These are phyloP conservation scores for Tortrix viridana DNA, from an alignment of 2,888 invertebrate species.

Conservation along the genomic window DNA sequence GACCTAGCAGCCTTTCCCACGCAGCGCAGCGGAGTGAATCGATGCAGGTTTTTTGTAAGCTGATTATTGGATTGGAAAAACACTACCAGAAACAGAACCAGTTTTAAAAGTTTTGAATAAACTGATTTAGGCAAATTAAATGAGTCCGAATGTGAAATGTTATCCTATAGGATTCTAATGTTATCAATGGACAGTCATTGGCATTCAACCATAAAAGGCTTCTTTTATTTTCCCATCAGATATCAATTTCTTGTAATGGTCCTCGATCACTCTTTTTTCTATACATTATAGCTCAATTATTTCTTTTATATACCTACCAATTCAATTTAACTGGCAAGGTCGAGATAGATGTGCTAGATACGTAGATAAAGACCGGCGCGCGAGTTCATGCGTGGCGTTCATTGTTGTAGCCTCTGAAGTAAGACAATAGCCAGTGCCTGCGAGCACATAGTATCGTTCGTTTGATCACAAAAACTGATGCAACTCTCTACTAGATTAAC, in stretches of 20 bases:
- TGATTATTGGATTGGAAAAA: conserved; percentile 6
- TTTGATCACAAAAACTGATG: conserved; percentile 49
- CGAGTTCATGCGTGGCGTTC: conserved; percentile 50
- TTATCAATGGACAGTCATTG: too few species aligned
- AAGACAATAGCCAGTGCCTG: conserved; percentile 53
- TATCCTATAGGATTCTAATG: too few species aligned
- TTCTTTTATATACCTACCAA: conserved; percentile 39
- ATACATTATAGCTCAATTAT: too few species aligned
- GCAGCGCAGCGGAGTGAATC: conserved; percentile 6
- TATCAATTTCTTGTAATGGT: conserved; percentile 5
- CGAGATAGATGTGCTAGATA: conserved; percentile 44
- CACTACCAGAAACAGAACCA: not conserved
- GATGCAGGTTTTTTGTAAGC: conserved; percentile 1
- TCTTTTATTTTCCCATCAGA: too few species aligned
- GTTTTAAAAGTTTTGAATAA: too few species aligned
- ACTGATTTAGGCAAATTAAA: too few species aligned
- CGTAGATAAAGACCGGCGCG: conserved; percentile 34
- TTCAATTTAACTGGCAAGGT: conserved; percentile 47
- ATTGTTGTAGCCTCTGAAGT: conserved; percentile 60
- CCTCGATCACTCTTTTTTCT: too few species aligned
- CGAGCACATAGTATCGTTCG: conserved; percentile 45
- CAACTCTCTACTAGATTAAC: conserved; percentile 40
- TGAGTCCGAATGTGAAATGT: too few species aligned
- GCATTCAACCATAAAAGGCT: too few species aligned
- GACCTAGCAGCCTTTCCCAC: not conserved